phyloP scores from a whole-genome alignment of 1,140 invertebrate genomes.

The Spodoptera frugiperda region DNA sequence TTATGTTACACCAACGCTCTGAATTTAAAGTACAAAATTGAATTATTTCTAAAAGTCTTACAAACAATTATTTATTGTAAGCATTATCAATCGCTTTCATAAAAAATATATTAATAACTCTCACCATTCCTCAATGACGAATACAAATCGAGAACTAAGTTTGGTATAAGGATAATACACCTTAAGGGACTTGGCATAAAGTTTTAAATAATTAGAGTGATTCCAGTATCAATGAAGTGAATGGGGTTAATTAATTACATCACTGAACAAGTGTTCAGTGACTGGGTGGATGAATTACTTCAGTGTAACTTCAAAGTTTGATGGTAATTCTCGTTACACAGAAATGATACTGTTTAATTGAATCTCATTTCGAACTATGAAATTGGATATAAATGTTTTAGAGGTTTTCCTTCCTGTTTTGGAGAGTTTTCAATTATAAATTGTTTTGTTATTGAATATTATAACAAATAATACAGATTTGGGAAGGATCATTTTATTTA shows the following conservation, averaged over 20 bases:
- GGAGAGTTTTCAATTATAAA: no score
- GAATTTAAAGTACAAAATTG: slow-evolving; percentile 16
- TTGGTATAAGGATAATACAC: slow-evolving; percentile 3
- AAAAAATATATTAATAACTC: neutral
- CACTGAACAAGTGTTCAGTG: neutral
- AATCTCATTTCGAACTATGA: neutral
- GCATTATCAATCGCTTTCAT: no score
- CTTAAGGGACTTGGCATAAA: neutral
- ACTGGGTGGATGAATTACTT: slow-evolving; percentile 5
- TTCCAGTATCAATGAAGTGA: neutral
- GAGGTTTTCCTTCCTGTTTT: no score
- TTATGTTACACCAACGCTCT: neutral
- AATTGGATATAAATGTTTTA: neutral
- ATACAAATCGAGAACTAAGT: neutral
- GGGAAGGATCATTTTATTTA: no score
- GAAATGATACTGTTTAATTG: neutral
- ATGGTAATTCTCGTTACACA: neutral
- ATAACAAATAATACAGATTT: no score
- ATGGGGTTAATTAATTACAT: slow-evolving; percentile 23
- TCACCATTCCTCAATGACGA: neutral
- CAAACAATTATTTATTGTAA: slow-evolving; percentile 13
- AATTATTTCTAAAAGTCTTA: slow-evolving; percentile 15
- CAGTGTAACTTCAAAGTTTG: neutral
- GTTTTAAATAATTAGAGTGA: slow-evolving; percentile 17
- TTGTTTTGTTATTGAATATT: no score